Evolutionary conservation across 2,113 vertebrate genomes (phyloP).

Genomic region (Calyptommatus sinebrachiatus): DNA sequence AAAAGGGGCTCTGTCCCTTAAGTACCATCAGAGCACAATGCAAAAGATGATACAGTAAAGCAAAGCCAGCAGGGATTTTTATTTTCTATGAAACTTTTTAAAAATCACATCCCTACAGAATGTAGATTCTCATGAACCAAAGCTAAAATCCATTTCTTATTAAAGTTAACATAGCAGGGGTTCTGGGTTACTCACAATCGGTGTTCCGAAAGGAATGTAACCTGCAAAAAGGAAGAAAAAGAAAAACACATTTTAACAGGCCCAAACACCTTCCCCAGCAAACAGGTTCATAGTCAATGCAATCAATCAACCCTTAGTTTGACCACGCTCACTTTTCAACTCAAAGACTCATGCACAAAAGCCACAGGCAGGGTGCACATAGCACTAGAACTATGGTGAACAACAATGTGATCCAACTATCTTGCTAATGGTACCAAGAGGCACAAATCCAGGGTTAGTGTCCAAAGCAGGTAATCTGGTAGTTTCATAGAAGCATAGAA

Average conservation of each 20-base stretch:
- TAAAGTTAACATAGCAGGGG: rapidly evolving
- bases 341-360: not conserved
- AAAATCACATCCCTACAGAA: not conserved
- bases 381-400: not conserved
- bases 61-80: not conserved
- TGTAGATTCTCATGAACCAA: not conserved
- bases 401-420: not conserved
- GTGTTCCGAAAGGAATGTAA: conserved; percentile 93
- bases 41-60: too few relatives aligned
- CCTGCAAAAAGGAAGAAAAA: conserved; percentile 65
- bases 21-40: not conserved
- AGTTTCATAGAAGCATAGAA: too few relatives aligned
- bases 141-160: not conserved
- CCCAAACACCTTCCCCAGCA: too few relatives aligned
- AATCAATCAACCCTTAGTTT: not conserved
- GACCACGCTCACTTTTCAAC: not conserved
- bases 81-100: not conserved
- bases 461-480: not conserved
- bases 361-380: not conserved
- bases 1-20: too few relatives aligned
- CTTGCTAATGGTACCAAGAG: not conserved
- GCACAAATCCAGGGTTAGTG: not conserved
- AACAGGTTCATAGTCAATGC: not conserved
- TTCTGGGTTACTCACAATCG: conserved; percentile 82
- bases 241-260: not conserved